phyloP scores from a whole-genome alignment of 2,888 invertebrate genomes.

The Scaptomyza reducta region DNA sequence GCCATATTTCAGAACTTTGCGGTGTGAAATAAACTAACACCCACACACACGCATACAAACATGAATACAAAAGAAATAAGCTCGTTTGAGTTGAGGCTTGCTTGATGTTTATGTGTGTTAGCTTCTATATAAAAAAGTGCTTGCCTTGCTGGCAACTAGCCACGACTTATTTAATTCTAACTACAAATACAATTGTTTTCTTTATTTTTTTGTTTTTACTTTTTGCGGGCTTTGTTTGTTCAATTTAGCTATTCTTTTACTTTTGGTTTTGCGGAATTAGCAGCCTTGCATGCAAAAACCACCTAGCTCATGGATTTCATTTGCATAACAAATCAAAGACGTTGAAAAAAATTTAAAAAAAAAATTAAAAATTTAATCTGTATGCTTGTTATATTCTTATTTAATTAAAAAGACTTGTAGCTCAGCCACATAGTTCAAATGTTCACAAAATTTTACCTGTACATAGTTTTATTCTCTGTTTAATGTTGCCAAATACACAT shows the following conservation, averaged over 20 bases:
- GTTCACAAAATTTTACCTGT: conserved; percentile 34
- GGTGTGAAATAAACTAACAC: conserved; percentile 68
- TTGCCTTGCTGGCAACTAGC: conserved; percentile 14
- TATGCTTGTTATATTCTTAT: conserved; percentile 17
- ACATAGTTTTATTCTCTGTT: conserved; percentile 28
- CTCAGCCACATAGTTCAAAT: conserved; percentile 21
- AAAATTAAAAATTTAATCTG: neutral
- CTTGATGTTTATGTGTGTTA: conserved; percentile 30
- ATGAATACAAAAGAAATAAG: conserved; percentile 17
- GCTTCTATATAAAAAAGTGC: conserved; percentile 33
- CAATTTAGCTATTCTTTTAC: conserved; percentile 40
- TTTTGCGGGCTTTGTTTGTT: conserved; percentile 34
- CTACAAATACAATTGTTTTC: conserved; percentile 47
- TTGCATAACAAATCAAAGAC: conserved; percentile 50
- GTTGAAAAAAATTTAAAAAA: neutral
- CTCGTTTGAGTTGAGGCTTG: conserved; percentile 39
- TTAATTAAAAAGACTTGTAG: conserved; percentile 61
- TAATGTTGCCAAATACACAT: conserved; percentile 52
- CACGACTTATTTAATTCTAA: conserved; percentile 35
- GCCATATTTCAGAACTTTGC: conserved; percentile 73
- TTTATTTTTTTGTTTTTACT: conserved; percentile 20
- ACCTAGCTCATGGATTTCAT: conserved; percentile 17
- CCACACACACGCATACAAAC: conserved; percentile 8
- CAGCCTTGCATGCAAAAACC: neutral
- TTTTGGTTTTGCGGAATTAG: conserved; percentile 42